Evolutionary conservation across 2,113 vertebrate species (phyloP).

Genomic region (Phaethornis superciliosus): DNA sequence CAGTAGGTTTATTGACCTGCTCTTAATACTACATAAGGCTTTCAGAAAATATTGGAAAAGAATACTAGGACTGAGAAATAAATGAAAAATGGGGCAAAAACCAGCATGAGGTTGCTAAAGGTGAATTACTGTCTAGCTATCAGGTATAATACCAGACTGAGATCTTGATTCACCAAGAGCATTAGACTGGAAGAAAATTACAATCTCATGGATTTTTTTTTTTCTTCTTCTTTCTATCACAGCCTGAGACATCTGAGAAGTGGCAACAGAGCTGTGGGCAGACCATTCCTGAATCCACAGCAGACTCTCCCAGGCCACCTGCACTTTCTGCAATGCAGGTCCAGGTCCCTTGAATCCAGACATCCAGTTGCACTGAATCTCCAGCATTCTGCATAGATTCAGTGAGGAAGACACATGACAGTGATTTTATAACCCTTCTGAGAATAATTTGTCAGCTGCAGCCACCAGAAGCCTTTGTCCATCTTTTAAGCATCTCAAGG

Average conservation of each 20-base stretch:
- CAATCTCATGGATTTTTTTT: background rate
- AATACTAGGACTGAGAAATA: background rate
- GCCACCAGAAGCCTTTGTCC: background rate
- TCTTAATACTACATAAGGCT: background rate
- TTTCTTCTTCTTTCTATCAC: background rate
- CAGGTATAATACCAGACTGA: background rate
- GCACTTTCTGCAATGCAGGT: constrained; percentile 23
- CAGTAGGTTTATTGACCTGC: background rate
- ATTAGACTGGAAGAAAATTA: background rate
- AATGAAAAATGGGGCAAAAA: background rate
- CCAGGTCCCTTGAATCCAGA: background rate
- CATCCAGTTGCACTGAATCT: background rate
- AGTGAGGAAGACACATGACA: background rate
- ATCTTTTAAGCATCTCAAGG: background rate
- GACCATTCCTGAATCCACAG: background rate
- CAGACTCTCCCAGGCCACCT: background rate
- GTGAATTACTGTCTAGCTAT: background rate
- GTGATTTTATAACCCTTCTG: background rate
- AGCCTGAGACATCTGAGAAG: background rate
- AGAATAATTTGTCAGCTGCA: background rate
- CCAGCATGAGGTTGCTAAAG: background rate
- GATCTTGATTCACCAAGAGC: background rate
- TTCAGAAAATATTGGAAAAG: background rate
- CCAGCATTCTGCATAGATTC: background rate
- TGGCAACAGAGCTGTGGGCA: background rate